Conservation (phyloP, 53 echinoderm and acorn worm species). For the Echinarachnius parma region DNA sequence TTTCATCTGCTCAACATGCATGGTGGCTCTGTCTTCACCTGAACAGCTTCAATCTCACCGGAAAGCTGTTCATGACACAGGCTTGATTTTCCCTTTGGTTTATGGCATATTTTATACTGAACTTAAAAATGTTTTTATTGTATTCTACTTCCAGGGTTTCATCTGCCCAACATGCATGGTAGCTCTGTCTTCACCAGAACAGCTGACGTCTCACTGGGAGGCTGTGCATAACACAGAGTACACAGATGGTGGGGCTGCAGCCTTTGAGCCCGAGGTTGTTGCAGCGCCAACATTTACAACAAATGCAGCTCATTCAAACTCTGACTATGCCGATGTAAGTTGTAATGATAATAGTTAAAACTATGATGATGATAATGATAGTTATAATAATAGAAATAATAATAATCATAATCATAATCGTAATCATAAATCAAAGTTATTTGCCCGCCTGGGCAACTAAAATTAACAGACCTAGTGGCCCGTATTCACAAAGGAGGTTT, state of each 20-base stretch:
- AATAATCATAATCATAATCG: too few relatives aligned
- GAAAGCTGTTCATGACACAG: slow-evolving; percentile 57
- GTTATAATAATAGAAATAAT: too few relatives aligned
- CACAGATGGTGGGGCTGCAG: slow-evolving; percentile 3
- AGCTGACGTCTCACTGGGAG: slow-evolving; percentile 71
- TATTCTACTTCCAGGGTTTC: too few relatives aligned
- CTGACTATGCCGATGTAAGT: slow-evolving; percentile 37
- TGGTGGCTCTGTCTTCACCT: slow-evolving; percentile 66
- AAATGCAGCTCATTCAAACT: slow-evolving; percentile 16
- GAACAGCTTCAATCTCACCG: slow-evolving; percentile 74
- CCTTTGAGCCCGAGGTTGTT: slow-evolving; percentile 22
- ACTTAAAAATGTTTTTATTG: too few relatives aligned
- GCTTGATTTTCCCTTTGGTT: too few relatives aligned
- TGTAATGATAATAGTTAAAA: too few relatives aligned
- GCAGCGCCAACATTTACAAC: slow-evolving; percentile 20
- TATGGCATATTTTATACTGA: too few relatives aligned
- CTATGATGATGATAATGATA: too few relatives aligned
- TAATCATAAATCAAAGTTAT: too few relatives aligned
- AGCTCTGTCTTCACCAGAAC: slow-evolving; percentile 65
- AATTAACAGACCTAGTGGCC: too few relatives aligned
- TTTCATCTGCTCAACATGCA: slow-evolving; percentile 91
- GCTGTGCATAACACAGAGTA: slow-evolving; percentile 47
- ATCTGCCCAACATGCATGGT: slow-evolving; percentile 92
- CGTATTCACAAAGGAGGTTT: too few relatives aligned
- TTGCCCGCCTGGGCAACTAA: too few relatives aligned